Conservation (phyloP, 1,140 invertebrate genomes). For the Oryctes rhinoceros region DNA sequence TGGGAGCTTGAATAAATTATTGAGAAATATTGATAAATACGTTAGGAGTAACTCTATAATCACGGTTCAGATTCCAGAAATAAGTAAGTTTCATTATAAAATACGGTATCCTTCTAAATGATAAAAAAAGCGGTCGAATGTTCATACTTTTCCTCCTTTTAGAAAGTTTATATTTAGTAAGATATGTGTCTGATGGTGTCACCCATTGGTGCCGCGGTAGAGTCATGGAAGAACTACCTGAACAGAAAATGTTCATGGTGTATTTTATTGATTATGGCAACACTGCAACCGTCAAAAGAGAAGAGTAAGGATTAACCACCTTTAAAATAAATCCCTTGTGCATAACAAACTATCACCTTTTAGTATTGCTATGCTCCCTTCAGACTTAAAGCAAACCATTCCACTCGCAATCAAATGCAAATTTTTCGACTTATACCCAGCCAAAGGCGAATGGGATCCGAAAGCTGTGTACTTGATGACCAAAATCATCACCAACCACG, state of each 20-base stretch:
- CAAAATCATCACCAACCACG: constrained; percentile 27
- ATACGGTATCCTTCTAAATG: too few species aligned
- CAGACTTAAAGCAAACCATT: background rate
- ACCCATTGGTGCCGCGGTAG: constrained; percentile 42
- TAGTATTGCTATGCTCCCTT: background rate
- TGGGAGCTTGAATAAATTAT: background rate
- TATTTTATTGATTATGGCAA: constrained; percentile 45
- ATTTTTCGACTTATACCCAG: constrained; percentile 41
- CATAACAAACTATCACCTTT: background rate
- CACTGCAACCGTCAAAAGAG: background rate
- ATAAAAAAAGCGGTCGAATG: too few species aligned
- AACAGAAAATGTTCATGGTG: constrained; percentile 19
- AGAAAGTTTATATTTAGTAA: constrained; percentile 41
- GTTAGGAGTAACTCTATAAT: background rate
- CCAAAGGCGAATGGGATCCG: constrained; percentile 6
- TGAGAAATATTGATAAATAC: background rate
- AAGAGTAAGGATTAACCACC: constrained; percentile 21
- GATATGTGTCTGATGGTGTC: background rate
- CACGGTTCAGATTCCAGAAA: background rate
- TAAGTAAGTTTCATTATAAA: constrained; percentile 14
- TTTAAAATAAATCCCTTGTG: background rate
- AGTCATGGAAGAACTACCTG: constrained; percentile 13
- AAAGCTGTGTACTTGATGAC: constrained; percentile 41
- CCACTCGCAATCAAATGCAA: constrained; percentile 43
- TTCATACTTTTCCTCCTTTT: background rate